phyloP scores from a whole-genome alignment of 2,797 vertebrate species.

The Phalanger gymnotis region DNA sequence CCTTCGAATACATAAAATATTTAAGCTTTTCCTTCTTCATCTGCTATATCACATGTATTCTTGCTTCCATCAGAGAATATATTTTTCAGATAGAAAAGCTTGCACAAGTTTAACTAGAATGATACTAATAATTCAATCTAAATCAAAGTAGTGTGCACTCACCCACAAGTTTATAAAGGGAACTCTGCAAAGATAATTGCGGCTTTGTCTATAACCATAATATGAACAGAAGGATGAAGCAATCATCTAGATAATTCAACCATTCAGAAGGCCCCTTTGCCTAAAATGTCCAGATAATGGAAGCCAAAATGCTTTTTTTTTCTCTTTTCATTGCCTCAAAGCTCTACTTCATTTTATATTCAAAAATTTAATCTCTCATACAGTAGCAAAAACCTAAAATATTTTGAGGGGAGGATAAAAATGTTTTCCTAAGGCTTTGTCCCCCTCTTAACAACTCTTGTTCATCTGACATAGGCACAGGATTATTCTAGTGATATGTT shows the following conservation, averaged over 20 bases:
- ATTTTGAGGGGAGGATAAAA: not conserved
- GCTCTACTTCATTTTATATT: slow-evolving; percentile 17
- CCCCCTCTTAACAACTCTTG: not conserved
- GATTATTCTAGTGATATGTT: slow-evolving; percentile 1
- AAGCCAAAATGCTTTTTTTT: not conserved
- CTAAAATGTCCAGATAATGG: not conserved
- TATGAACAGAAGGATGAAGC: not conserved
- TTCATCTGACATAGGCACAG: not conserved
- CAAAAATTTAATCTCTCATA: slow-evolving; percentile 45
- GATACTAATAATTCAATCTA: slow-evolving; percentile 7
- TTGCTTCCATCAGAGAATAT: slow-evolving; percentile 5
- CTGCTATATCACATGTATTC: not conserved
- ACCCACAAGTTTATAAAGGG: not conserved
- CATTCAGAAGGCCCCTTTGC: not conserved
- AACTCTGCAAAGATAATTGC: not conserved
- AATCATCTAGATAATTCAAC: slow-evolving; percentile 33
- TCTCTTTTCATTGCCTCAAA: not conserved
- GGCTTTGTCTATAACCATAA: slow-evolving; percentile 1
- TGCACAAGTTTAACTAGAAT: not conserved
- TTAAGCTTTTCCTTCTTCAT: not conserved
- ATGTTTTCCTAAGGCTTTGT: slow-evolving; percentile 23
- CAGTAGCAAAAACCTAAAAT: slow-evolving; percentile 24
- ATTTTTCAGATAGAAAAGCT: slow-evolving; percentile 38
- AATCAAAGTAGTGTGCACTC: not conserved
- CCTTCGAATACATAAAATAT: not conserved